Base-by-base conservation (phyloP, 1,140 invertebrate species). In the Neomicropteryx cornuta region DNA sequence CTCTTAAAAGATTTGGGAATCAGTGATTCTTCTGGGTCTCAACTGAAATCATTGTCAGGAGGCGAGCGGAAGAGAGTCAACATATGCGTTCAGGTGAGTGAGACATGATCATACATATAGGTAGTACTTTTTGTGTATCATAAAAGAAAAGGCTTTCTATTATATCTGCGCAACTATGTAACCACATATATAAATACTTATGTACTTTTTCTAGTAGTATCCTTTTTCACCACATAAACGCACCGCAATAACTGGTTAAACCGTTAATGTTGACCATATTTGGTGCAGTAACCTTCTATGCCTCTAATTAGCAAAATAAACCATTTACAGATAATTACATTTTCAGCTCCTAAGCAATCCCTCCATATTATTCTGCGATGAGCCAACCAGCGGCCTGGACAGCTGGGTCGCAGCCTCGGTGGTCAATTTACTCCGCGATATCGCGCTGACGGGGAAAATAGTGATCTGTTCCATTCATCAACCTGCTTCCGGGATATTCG, bases 381-480 rank as follows among this genome's bases (percentile, higher is more conserved):
- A 88, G 51, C 83, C 84, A 6, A 88, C 84, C 1, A 83, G 83
- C 0, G 85, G 87, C 0, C 53, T 92, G 11, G 87, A 92, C 53
- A 87, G 83, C 57, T 87, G 74, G 50, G 83, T 75, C 41, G 85
- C 87, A 1, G 75, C 75, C 21, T 67, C 75, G 8, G 79, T 90
- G 2, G 75, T 88, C 4, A 71, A 75, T 38, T 76, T 80, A 1
- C 63, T 92, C 30, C 61, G 74, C 49, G 61, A 70, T 33, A 56
- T 87, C 14, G 76, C 80, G 1, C 53, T 56, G 33, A 70, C 66
- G 31, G 83, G 74, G 27, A 85, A 85, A 66, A 77, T 84, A 22
- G 77, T 91, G 6, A 73, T 92, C 16, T 86, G 84, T 48, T 85
- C 86, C 0, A 81, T 92, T 22, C 88, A 93, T 62, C 88, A 93